Evolutionary conservation across 2,888 invertebrate species (phyloP), one percentile per base, ranked within the genome.

Genomic region (Drosophila cognata): DNA sequence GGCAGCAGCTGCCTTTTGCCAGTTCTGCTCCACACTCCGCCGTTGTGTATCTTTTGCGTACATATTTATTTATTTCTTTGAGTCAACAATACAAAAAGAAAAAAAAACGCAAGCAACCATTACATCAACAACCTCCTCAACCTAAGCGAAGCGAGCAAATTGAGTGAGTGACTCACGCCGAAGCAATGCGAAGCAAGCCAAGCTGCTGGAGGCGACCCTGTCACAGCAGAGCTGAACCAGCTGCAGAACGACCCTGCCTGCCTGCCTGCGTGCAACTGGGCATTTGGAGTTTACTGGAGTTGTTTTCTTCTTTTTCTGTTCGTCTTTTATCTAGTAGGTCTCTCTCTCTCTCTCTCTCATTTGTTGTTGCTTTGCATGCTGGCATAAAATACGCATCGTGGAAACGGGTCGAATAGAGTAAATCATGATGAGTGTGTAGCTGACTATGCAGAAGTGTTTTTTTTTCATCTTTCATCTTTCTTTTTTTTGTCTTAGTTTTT

Each of bases 71-170:
- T 25, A 36, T 36, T 50, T 55, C 28, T 68, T 64, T 11, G 70
- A 75, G 70, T 74, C 75, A 60, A 77, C 80, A 77, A 75, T 67
- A 75, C 67, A 79, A 74, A 80, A 46, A 16, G 6, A 6, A 21
- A 46, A 25, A 46, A 46, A 25, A 25, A 21, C 21, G 4, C 46
- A 46, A 46, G 46, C 46, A 8, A 64, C 68, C 81, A 78, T 78
- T 78, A 78, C 78, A 78, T 80, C 78, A 78, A 78, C 81, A 78
- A 78, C 81, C 64, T 62, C 73, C 61, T 65, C 80, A 78, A 79
- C 71, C 58, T 59, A 63, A 64, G 50, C 59, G 46, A 33, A 13
- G 25, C 16, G 28, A 25, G 46, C 46, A 46, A 25, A 13, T 55
- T 31, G 38, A 55, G 48, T 28, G 43, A 41, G 71, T 79, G 79